Evolutionary conservation across 2,888 invertebrate species (phyloP).

Genomic region (Apodemia zela): DNA sequence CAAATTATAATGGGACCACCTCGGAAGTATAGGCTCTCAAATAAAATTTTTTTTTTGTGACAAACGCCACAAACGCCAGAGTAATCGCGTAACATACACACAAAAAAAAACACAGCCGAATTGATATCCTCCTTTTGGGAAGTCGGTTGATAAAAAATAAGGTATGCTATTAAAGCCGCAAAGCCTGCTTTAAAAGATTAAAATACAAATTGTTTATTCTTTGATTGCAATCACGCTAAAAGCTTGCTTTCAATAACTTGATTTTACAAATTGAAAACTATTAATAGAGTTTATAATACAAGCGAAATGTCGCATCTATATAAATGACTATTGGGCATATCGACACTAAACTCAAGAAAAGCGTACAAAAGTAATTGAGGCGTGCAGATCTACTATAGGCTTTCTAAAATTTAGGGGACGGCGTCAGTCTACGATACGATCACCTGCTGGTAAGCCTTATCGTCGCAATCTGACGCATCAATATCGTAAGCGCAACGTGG

Average conservation of each 20-base stretch:
- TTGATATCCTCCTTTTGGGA: too few relatives aligned
- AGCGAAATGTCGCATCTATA: constrained; percentile 48
- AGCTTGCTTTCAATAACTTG: constrained; percentile 7
- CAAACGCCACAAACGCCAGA: too few relatives aligned
- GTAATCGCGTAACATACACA: too few relatives aligned
- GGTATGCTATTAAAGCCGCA: not conserved
- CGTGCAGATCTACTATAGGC: constrained; percentile 76
- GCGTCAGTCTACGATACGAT: constrained; percentile 67
- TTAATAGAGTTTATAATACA: not conserved
- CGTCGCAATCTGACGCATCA: constrained; percentile 74
- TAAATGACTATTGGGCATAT: constrained; percentile 34
- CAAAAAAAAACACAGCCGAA: too few relatives aligned
- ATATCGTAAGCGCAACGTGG: constrained; percentile 76
- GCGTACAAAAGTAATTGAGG: constrained; percentile 69
- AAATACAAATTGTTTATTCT: constrained; percentile 3
- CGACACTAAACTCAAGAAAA: constrained; percentile 56
- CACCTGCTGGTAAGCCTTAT: constrained; percentile 75
- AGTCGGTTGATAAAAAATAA: too few relatives aligned
- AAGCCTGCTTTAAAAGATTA: not conserved
- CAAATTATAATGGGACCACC: too few relatives aligned
- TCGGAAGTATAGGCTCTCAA: too few relatives aligned
- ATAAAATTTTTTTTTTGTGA: too few relatives aligned
- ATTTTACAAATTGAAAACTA: not conserved
- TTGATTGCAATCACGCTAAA: constrained; percentile 9
- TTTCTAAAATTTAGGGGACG: constrained; percentile 56